A percentile compares a stretch with the other conserved stretches of the same genome.
phyloP scores from a whole-genome alignment of 53 echinoderm and acorn worm species.

The Echinarachnius parma region DNA sequence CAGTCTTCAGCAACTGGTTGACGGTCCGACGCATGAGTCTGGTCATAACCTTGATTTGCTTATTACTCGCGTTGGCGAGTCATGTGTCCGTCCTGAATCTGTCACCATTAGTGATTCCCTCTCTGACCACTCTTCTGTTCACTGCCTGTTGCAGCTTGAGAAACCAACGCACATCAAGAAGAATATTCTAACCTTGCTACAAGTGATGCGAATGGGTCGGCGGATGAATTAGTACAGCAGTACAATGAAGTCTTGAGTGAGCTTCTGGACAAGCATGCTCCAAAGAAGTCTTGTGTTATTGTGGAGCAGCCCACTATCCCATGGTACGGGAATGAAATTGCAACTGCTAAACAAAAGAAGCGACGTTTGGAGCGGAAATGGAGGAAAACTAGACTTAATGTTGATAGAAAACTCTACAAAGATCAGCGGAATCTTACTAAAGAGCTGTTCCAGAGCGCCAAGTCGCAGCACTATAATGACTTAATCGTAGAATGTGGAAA shows the following conservation, averaged over 20 bases:
- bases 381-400: constrained; percentile 3
- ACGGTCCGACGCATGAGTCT: constrained; percentile 13
- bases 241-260: too few relatives aligned
- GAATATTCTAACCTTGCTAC: not conserved
- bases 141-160: not conserved
- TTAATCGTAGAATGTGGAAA: constrained; percentile 1
- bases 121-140: constrained; percentile 9
- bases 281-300: too few relatives aligned
- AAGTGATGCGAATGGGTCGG: not conserved
- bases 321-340: constrained; percentile 8
- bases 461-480: not conserved
- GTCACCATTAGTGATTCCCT: constrained; percentile 1
- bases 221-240: too few relatives aligned
- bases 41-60: constrained; percentile 13
- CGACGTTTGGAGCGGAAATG: constrained; percentile 6
- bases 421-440: constrained; percentile 6
- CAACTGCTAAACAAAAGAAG: constrained; percentile 8
- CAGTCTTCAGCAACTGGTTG: constrained; percentile 10
- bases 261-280: constrained; percentile 27
- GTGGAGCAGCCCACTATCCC: constrained; percentile 17
- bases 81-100: constrained; percentile 1
- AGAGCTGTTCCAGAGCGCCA: not conserved
- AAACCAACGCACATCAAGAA: constrained; percentile 8
- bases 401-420: constrained; percentile 21
- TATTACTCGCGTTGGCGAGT: constrained; percentile 10